Conservation (phyloP, 2,888 invertebrate genomes). For the Nowickia ferox region DNA sequence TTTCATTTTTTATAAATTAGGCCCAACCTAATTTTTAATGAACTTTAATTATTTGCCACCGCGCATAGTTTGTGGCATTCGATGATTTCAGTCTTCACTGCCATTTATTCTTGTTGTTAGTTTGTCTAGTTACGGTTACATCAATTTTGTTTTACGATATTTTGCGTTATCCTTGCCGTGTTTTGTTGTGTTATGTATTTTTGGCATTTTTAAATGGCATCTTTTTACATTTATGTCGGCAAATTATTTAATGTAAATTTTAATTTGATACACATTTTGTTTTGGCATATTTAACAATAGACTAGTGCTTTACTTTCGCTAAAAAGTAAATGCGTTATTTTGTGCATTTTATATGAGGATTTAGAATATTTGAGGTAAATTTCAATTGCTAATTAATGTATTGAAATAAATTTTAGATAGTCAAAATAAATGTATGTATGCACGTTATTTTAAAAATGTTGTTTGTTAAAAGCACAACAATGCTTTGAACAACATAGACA, state of each 20-base stretch:
- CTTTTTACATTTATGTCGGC: constrained; percentile 11
- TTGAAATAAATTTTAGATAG: constrained; percentile 7
- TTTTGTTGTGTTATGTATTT: constrained; percentile 28
- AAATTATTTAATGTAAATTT: constrained; percentile 62
- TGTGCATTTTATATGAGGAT: constrained; percentile 37
- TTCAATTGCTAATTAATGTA: constrained; percentile 33
- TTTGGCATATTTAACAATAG: not conserved
- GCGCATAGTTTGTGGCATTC: constrained; percentile 61
- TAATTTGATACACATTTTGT: constrained; percentile 28
- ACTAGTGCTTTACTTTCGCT: not conserved
- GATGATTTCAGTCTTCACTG: constrained; percentile 47
- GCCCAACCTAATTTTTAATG: constrained; percentile 36
- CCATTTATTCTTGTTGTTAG: constrained; percentile 5
- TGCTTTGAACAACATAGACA: not conserved
- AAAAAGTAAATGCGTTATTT: constrained; percentile 41
- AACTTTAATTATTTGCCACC: constrained; percentile 55
- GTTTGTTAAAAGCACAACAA: not conserved
- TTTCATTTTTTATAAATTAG: not conserved
- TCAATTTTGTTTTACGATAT: constrained; percentile 5
- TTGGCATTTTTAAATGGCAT: not conserved
- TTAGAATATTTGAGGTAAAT: constrained; percentile 37
- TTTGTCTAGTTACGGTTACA: constrained; percentile 18
- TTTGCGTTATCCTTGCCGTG: constrained; percentile 29
- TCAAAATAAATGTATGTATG: not conserved
- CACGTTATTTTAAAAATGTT: not conserved